A percentile compares a stretch with the other conserved stretches of the same genome.
Evolutionary conservation across 1,140 invertebrate species (phyloP).

Genomic region (Gonioctena quinquepunctata): DNA sequence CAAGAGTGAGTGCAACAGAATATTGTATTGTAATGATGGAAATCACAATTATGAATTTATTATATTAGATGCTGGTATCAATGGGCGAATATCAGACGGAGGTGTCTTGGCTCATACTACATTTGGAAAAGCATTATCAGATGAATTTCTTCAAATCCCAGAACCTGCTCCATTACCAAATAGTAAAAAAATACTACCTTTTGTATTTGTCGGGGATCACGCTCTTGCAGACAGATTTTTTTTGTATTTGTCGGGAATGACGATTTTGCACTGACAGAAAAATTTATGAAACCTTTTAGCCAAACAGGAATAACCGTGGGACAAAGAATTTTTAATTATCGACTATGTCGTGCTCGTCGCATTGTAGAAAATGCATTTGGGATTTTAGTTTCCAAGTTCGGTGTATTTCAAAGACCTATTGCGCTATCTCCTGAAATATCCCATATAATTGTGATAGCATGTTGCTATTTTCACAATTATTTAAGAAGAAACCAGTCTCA

Average conservation of each 20-base stretch:
- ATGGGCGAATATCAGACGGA: slow-evolving; percentile 43
- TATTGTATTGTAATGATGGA: slow-evolving; percentile 51
- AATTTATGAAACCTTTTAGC: slow-evolving; percentile 26
- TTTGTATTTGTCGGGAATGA: slow-evolving; percentile 59
- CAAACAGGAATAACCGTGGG: slow-evolving; percentile 10
- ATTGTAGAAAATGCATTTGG: too few relatives aligned
- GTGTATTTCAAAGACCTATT: slow-evolving; percentile 23
- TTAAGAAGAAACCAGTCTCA: too few relatives aligned
- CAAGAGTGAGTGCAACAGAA: too few relatives aligned
- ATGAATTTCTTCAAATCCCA: slow-evolving; percentile 3
- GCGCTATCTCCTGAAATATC: slow-evolving; percentile 7
- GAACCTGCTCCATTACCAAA: too few relatives aligned
- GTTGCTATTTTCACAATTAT: slow-evolving; percentile 28
- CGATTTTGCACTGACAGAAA: slow-evolving; percentile 53
- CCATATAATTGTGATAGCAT: slow-evolving; percentile 18
- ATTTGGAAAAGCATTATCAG: slow-evolving; percentile 33
- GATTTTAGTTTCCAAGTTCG: slow-evolving; percentile 19
- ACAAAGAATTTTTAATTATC: slow-evolving; percentile 23
- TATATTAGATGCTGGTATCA: slow-evolving; percentile 45
- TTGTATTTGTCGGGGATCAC: too few relatives aligned
- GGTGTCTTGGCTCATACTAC: slow-evolving; percentile 45
- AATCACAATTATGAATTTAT: slow-evolving; percentile 45
- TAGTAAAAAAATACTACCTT: slow-evolving; percentile 28
- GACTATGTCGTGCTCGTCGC: too few relatives aligned
- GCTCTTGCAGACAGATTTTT: too few relatives aligned